Conservation (phyloP, 2,888 invertebrate genomes). For the Priocnemis perturbator region DNA sequence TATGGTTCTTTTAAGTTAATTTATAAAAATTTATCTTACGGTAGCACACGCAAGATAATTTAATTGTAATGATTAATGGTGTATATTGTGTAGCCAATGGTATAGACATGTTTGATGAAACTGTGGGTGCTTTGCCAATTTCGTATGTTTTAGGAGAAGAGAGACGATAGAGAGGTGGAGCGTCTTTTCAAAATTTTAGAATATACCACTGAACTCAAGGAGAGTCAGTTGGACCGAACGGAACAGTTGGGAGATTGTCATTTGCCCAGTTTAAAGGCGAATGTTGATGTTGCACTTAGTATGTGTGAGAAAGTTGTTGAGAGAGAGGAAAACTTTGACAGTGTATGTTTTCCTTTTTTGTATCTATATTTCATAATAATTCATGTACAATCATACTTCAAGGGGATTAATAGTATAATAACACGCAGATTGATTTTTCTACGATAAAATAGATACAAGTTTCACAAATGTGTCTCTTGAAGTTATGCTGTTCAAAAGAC, state of each 20-base stretch:
- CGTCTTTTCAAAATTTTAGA: conserved; percentile 86
- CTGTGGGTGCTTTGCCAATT: too few relatives aligned
- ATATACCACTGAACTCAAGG: conserved; percentile 85
- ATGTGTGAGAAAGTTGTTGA: conserved; percentile 80
- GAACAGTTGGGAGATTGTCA: conserved; percentile 79
- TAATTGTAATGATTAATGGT: too few relatives aligned
- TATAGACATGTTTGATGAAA: too few relatives aligned
- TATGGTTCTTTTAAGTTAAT: too few relatives aligned
- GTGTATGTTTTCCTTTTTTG: conserved; percentile 73
- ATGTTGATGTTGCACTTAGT: conserved; percentile 81
- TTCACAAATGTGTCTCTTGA: too few relatives aligned
- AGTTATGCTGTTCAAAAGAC: too few relatives aligned
- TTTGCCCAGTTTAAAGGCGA: conserved; percentile 80
- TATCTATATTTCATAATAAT: neutral
- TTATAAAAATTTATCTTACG: too few relatives aligned
- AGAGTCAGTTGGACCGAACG: conserved; percentile 84
- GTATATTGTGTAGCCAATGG: too few relatives aligned
- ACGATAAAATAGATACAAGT: too few relatives aligned
- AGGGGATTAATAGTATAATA: too few relatives aligned
- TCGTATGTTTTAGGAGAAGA: conserved; percentile 79
- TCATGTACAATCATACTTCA: neutral
- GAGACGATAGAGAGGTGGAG: conserved; percentile 88
- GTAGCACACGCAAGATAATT: too few relatives aligned
- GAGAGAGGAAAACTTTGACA: conserved; percentile 78
- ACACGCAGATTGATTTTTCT: too few relatives aligned